Evolutionary conservation across 2,797 vertebrate species (phyloP).

Genomic region (Coreius guichenoti): DNA sequence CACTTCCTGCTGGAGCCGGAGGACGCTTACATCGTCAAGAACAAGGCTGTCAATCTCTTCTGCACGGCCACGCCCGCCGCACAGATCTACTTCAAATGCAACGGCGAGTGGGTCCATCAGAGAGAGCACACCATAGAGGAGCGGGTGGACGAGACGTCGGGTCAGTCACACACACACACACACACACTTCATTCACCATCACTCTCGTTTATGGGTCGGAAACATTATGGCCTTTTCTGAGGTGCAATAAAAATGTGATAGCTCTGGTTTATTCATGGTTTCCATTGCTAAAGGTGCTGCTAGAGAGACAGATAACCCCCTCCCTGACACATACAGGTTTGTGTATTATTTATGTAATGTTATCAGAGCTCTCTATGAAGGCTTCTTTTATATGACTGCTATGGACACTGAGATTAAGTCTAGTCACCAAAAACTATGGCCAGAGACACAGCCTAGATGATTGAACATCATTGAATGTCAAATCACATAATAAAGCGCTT

Average conservation of each 20-base stretch:
- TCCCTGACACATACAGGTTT: conserved; percentile 1
- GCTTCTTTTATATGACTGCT: conserved; percentile 8
- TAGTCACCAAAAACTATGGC: not conserved
- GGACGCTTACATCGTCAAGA: conserved; percentile 98
- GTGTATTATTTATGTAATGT: conserved; percentile 30
- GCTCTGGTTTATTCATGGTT: conserved; percentile 36
- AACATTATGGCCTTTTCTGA: conserved; percentile 28
- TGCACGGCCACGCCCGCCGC: conserved; percentile 77
- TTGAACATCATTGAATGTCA: not conserved
- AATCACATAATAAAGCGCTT: not conserved
- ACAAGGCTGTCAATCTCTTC: conserved; percentile 95
- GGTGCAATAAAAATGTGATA: conserved; percentile 16
- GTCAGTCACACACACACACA: conserved; percentile 76
- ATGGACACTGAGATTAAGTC: not conserved
- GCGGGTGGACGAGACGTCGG: conserved; percentile 95
- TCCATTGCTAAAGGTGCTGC: conserved; percentile 35
- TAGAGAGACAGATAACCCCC: not conserved
- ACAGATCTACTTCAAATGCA: conserved; percentile 49
- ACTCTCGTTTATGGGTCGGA: conserved; percentile 13
- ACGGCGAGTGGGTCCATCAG: conserved; percentile 47
- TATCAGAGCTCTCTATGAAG: conserved; percentile 18
- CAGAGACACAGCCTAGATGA: not conserved
- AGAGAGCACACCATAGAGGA: conserved; percentile 84
- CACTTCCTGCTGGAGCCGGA: conserved; percentile 96
- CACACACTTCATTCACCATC: not conserved